Conservation (phyloP, 1,140 invertebrate genomes). For the Drosophila hydei region DNA sequence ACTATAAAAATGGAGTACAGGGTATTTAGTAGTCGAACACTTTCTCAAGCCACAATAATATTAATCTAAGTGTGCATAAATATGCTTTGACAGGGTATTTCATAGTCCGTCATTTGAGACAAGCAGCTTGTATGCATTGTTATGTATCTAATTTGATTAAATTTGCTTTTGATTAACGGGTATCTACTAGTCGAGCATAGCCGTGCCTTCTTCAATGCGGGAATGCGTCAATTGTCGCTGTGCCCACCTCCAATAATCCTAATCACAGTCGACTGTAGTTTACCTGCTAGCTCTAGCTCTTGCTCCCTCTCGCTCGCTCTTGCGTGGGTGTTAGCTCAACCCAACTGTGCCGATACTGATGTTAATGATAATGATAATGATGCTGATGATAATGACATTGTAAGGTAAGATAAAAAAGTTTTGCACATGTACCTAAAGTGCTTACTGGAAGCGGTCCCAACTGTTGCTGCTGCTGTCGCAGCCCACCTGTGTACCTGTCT, state of each 20-base stretch:
- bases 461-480: not conserved
- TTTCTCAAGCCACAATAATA: no score
- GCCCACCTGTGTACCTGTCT: not conserved
- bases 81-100: no score
- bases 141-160: no score
- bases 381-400: not conserved
- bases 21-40: no score
- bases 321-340: no score
- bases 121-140: no score
- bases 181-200: not conserved
- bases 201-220: not conserved
- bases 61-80: no score
- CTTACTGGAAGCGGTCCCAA: not conserved
- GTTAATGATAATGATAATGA: not conserved
- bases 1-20: no score
- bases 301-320: not conserved
- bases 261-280: not conserved
- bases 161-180: not conserved
- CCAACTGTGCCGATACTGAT: no score
- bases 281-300: not conserved
- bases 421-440: no score
- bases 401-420: no score
- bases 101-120: no score
- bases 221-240: slow-evolving; percentile 11
- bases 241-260: slow-evolving; percentile 1